Percentiles rank a stretch among this genome's conserved stretches.
Conservation (phyloP, 2,888 invertebrate species). For the Neoaliturus tenellus region DNA sequence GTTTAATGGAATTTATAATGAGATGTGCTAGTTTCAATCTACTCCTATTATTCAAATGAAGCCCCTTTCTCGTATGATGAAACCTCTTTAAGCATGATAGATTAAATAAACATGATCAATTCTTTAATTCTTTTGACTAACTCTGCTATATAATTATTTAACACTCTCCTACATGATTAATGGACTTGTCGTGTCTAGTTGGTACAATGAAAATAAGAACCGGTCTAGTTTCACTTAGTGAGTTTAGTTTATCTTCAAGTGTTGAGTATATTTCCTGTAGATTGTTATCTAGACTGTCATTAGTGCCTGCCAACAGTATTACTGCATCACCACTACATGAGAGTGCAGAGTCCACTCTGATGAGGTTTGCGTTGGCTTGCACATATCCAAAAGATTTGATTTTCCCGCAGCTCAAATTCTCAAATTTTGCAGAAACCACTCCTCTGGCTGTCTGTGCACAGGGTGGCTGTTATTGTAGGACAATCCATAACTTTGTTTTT, state of each 20-base stretch:
- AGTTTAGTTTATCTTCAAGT: background rate
- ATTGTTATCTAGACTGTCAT: background rate
- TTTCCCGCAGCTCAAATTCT: background rate
- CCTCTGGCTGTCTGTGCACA: background rate
- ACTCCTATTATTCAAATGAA: background rate
- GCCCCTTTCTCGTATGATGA: background rate
- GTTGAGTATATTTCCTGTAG: background rate
- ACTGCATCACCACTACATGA: background rate
- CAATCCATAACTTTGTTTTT: background rate
- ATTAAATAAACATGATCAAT: background rate
- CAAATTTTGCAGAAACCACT: background rate
- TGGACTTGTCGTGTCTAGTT: background rate
- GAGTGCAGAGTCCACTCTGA: background rate
- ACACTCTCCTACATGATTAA: background rate
- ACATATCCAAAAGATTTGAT: background rate
- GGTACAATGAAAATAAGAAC: background rate
- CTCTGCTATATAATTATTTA: background rate
- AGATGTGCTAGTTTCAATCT: background rate
- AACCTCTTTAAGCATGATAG: background rate
- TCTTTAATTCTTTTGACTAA: background rate
- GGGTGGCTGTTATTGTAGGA: background rate
- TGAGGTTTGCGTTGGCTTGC: background rate
- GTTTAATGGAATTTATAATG: background rate
- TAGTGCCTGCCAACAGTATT: background rate
- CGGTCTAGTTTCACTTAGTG: background rate